Evolutionary conservation across 2,797 vertebrate genomes (phyloP).

Genomic region (Eutrigla gurnardus): DNA sequence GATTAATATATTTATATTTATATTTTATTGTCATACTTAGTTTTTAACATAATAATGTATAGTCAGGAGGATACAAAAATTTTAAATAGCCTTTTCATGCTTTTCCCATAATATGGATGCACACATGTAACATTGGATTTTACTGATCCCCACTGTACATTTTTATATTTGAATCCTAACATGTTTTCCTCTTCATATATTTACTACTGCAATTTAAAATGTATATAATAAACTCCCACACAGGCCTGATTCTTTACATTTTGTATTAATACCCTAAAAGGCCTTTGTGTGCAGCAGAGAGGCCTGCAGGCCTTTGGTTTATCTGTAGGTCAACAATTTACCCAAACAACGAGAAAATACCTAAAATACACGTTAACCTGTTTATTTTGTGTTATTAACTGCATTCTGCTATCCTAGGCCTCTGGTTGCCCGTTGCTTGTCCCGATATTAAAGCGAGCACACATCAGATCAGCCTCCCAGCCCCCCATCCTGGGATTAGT

Average conservation of each 20-base stretch:
- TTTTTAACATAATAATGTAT: not conserved
- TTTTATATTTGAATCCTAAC: not conserved
- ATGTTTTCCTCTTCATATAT: not conserved
- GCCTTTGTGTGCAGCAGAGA: conserved; percentile 18
- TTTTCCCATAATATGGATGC: not conserved
- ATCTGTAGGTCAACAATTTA: not conserved
- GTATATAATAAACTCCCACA: not conserved
- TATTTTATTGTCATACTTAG: not conserved
- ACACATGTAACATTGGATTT: not conserved
- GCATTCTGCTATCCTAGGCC: not conserved
- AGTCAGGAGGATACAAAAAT: not conserved
- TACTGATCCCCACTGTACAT: not conserved
- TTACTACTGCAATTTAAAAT: not conserved
- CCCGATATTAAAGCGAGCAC: conserved; percentile 31
- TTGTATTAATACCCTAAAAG: not conserved
- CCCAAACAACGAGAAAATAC: not conserved
- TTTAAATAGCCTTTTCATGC: not conserved
- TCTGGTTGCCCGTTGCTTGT: conserved; percentile 20
- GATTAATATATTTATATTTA: not conserved
- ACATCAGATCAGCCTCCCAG: conserved; percentile 40
- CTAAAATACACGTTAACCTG: not conserved
- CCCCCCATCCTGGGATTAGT: conserved; percentile 67
- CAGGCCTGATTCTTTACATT: not conserved
- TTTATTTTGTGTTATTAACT: too few species aligned
- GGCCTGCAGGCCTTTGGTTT: conserved; percentile 49